A percentile compares a stretch with the other conserved stretches of the same genome.
These are phyloP conservation scores for Anadara kagoshimensis DNA, from an alignment of 1,140 invertebrate genomes.

Conservation along the genomic window DNA sequence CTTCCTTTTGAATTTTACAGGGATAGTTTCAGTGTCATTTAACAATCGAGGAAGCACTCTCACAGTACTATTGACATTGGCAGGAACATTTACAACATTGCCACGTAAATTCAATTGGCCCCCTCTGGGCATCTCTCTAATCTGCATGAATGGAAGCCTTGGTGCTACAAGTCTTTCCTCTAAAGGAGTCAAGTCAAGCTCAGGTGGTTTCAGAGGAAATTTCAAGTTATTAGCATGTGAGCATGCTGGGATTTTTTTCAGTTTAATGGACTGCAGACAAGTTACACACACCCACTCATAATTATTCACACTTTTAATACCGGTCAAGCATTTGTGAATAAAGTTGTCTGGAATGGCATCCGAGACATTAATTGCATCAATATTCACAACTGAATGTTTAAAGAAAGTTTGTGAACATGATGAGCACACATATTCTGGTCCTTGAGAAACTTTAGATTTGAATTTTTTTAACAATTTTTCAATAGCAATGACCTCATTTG, in stretches of 20 bases:
- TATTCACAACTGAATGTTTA: background rate
- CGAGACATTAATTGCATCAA: background rate
- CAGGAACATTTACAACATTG: conserved; percentile 39
- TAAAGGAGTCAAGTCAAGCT: too few species aligned
- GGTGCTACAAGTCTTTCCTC: too few species aligned
- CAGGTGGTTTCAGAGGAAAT: background rate
- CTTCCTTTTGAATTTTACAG: conserved; percentile 34
- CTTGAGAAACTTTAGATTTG: background rate
- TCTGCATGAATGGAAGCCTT: conserved; percentile 46
- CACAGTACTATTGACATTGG: conserved; percentile 27
- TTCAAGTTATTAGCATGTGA: background rate
- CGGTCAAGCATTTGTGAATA: too few species aligned
- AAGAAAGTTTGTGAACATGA: background rate
- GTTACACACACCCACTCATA: background rate
- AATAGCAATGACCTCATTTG: background rate
- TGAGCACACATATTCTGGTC: background rate
- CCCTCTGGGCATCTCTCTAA: conserved; percentile 31
- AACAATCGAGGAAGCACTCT: conserved; percentile 20
- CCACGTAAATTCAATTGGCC: conserved; percentile 19
- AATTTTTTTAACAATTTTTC: background rate
- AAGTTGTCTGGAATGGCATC: background rate
- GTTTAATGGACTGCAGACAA: background rate
- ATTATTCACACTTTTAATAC: background rate
- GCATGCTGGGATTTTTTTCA: background rate
- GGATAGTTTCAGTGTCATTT: conserved; percentile 26